Evolutionary conservation across 2,797 vertebrate species (phyloP), one percentile per base, ranked within the genome.

Genomic region (Rhynchonycteris naso): DNA sequence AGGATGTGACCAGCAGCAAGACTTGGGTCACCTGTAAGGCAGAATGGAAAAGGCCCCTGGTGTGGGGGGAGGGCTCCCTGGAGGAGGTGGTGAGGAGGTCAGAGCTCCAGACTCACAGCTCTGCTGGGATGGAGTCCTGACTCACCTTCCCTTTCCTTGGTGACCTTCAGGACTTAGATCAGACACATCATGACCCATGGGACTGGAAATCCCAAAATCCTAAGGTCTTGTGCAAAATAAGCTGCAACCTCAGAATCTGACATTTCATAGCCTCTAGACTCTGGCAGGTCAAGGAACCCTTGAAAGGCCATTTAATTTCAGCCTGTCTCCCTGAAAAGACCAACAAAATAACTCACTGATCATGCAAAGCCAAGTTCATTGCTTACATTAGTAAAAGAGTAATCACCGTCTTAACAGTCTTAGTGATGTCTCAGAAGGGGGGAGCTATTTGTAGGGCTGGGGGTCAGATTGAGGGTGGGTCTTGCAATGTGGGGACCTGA

Each of bases 1-100:
- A 96, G 66, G 92, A 38, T 83, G 59, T 88, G 95, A 94, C 90
- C 22, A 1, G 33, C n/a, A 15, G 81, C 26, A 79, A 92, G 35
- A 61, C 63, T 24, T 71, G 58, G 83, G 85, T 97, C 95, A 97
- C 97, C 96, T 97, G 89, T 82, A 86, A 82, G 75, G 81, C 52
- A 16, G 5, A 16, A 18, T n/a, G 43, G 58, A 75, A 65, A 74
- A 24, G 59, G n/a, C 93, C 18, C 63, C 54, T 59, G 88, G 47
- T 43, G 43, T 9, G 1, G 33, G 22, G 47, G n/a, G 5, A 19
- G n/a, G 16, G 18, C 16, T 71, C 50, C 76, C 24, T 47, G 19
- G 30, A 95, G 35, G 35, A 59, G 16, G 47, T 2, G 7, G 58
- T 33, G 30, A 95, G 76, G 52, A 68, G 22, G n/a, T n/a, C n/a